Evolutionary conservation across 2,797 vertebrate species (phyloP).

Genomic region (Sylvia borin): DNA sequence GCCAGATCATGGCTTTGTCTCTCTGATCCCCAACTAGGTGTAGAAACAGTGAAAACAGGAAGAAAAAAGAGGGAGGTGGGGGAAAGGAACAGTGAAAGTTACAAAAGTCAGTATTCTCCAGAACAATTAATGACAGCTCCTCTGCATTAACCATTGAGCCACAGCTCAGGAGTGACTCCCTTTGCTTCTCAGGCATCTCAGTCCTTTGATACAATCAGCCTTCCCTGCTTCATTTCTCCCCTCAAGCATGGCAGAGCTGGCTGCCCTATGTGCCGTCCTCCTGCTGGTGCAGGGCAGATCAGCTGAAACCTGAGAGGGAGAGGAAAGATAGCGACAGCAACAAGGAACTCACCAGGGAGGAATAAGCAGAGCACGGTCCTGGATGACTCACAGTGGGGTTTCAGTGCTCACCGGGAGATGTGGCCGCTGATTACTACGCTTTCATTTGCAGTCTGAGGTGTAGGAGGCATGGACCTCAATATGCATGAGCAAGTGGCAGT

Average conservation of each 20-base stretch:
- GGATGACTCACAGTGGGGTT: not conserved
- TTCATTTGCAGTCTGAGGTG: not conserved
- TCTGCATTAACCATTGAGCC: not conserved
- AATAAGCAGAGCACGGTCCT: not conserved
- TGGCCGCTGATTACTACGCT: not conserved
- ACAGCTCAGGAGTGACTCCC: not conserved
- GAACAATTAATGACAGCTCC: not conserved
- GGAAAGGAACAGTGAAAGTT: not conserved
- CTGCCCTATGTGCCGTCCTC: not conserved
- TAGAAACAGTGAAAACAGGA: not conserved
- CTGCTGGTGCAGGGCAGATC: not conserved
- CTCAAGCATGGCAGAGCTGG: not conserved
- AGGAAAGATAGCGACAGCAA: fast-evolving
- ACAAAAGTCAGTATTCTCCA: not conserved
- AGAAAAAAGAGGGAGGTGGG: fast-evolving
- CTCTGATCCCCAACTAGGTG: not conserved
- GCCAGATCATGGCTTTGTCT: not conserved
- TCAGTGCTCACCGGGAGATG: fast-evolving
- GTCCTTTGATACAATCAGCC: fast-evolving
- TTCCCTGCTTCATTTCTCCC: not conserved
- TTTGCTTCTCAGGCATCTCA: not conserved
- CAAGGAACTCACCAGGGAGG: fast-evolving
- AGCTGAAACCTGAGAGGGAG: not conserved
- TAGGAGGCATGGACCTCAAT: not conserved
- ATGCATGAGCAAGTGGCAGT: not conserved